Percentiles rank a stretch among this genome's conserved stretches.
phyloP scores from a whole-genome alignment of 2,888 invertebrate genomes.

The Gandaritis pyraliata region DNA sequence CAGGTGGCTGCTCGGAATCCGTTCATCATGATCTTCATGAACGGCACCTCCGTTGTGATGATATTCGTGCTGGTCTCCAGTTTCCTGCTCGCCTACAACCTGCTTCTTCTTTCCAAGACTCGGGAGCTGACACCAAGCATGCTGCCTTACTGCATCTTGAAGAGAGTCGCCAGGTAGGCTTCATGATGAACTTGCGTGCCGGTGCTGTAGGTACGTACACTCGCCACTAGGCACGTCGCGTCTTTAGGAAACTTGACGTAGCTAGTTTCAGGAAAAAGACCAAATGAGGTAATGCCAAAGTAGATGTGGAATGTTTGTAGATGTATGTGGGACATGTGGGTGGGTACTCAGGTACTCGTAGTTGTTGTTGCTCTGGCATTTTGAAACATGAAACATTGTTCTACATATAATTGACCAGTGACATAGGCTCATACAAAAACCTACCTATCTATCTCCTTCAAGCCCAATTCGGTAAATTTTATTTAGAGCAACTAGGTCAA shows the following conservation, averaged over 20 bases:
- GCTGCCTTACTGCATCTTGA: slow-evolving; percentile 53
- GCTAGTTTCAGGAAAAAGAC: too few relatives aligned
- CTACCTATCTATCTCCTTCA: background rate
- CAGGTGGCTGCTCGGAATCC: slow-evolving; percentile 55
- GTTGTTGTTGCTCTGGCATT: too few relatives aligned
- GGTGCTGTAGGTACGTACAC: background rate
- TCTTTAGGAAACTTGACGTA: too few relatives aligned
- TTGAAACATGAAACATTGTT: background rate
- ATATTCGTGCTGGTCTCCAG: slow-evolving; percentile 63
- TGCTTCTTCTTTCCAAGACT: slow-evolving; percentile 54
- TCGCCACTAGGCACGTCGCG: background rate
- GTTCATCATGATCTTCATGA: slow-evolving; percentile 59
- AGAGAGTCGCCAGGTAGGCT: slow-evolving; percentile 52
- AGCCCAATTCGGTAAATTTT: background rate
- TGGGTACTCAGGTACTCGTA: too few relatives aligned
- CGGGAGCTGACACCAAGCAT: slow-evolving; percentile 45
- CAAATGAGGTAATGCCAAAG: too few relatives aligned
- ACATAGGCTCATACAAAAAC: background rate
- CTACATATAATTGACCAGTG: background rate
- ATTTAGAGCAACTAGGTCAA: slow-evolving; percentile 8
- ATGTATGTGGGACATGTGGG: too few relatives aligned
- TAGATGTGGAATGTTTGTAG: too few relatives aligned
- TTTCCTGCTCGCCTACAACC: slow-evolving; percentile 65
- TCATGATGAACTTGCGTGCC: background rate
- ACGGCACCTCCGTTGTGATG: slow-evolving; percentile 66